phyloP scores from a whole-genome alignment of 2,888 invertebrate species.

The Pycnomerus fuliginosus region DNA sequence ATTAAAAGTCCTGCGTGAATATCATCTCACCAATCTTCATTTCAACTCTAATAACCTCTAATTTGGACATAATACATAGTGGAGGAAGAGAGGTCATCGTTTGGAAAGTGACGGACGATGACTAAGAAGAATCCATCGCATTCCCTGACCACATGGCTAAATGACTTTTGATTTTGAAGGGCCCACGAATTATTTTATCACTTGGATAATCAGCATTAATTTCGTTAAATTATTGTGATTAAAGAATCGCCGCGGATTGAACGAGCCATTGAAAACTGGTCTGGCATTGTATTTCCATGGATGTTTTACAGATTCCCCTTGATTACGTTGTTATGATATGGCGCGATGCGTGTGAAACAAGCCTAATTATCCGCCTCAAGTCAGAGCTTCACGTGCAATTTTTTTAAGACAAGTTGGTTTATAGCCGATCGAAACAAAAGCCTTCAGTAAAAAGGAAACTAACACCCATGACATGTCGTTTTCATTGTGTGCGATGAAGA shows the following conservation, averaged over 20 bases:
- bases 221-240: conserved; percentile 21
- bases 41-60: conserved; percentile 20
- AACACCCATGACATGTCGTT: conserved; percentile 17
- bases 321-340: too few species aligned
- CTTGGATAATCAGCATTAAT: conserved; percentile 15
- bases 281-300: conserved; percentile 6
- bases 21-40: too few species aligned
- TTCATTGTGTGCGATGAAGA: conserved; percentile 8
- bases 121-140: conserved; percentile 30
- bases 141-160: conserved; percentile 18
- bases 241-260: conserved; percentile 10
- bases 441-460: conserved; percentile 15
- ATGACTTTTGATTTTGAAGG: conserved; percentile 18
- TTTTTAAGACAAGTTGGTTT: too few species aligned
- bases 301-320: too few species aligned
- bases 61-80: conserved; percentile 15
- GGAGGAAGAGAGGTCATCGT: conserved; percentile 20
- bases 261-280: conserved; percentile 5
- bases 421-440: too few species aligned
- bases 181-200: conserved; percentile 7
- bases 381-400: too few species aligned
- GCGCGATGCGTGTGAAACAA: too few species aligned
- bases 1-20: too few species aligned
- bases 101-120: conserved; percentile 29
- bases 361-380: too few species aligned